Percentiles rank a stretch among this genome's conserved stretches.
phyloP scores from a whole-genome alignment of 2,113 vertebrate genomes.

The Upupa epops region DNA sequence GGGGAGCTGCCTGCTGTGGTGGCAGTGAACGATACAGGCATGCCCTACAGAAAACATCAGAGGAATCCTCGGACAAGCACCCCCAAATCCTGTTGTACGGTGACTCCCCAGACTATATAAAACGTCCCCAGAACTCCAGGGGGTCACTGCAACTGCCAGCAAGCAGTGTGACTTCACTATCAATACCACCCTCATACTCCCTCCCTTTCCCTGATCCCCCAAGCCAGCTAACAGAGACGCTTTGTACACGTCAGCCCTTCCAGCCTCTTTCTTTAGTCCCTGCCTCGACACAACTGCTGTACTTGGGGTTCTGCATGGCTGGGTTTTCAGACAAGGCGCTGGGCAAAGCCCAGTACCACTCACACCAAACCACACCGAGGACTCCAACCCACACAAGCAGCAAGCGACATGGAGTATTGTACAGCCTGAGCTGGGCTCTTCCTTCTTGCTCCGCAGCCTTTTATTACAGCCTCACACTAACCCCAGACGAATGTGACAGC shows the following conservation, averaged over 20 bases:
- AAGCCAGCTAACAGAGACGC: neutral
- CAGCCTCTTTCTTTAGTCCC: neutral
- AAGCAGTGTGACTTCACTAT: neutral
- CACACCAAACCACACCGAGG: constrained; percentile 62
- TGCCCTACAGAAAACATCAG: neutral
- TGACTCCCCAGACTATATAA: neutral
- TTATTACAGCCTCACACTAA: constrained; percentile 83
- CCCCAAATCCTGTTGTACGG: neutral
- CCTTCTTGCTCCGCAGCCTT: constrained; percentile 69
- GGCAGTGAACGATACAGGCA: neutral
- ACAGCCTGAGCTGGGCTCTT: constrained; percentile 66
- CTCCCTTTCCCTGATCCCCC: neutral
- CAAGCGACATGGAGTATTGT: constrained; percentile 56
- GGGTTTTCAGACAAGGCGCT: constrained; percentile 2
- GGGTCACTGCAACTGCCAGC: neutral
- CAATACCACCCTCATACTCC: too few relatives aligned
- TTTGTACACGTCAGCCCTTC: neutral
- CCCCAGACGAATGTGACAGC: constrained; percentile 79
- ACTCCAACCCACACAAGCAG: too few relatives aligned
- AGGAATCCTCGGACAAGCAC: neutral
- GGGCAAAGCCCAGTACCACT: constrained; percentile 62
- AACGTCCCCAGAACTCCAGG: neutral
- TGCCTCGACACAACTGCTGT: neutral
- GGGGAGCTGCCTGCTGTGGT: neutral
- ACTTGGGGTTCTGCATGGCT: neutral